Evolutionary conservation across 37 sponge, comb jelly and placozoan species (phyloP), one percentile per base, ranked within the genome.

Genomic region (Hormiphora californensis): DNA sequence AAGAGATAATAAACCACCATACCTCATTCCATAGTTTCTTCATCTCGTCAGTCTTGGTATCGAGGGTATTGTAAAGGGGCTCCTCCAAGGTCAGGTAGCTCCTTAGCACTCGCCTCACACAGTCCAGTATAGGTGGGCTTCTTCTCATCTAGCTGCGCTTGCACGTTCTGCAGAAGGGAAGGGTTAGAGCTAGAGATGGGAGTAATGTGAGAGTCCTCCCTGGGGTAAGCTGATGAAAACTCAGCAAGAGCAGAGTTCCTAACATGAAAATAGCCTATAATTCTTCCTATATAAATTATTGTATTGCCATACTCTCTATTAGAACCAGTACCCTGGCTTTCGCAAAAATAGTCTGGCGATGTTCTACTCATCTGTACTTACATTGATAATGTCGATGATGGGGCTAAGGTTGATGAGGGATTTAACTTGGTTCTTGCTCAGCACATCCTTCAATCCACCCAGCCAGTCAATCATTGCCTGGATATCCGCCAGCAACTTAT

Each of bases 1-100:
- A n/a, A n/a, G n/a, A n/a, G n/a, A n/a, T n/a, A n/a, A n/a, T n/a
- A n/a, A n/a, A n/a, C n/a, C 51, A 46, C 28, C 23, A n/a, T 57
- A 73, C 41, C 81, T 73, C 81, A 41, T 73, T 73, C 81, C 81
- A 73, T 23, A 73, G 81, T 73, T 73, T 73, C 81, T 73, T 73
- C 81, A 73, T 73, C 44, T 40, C 25, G 44, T 73, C 81, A 39
- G 81, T 73, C 46, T 73, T 73, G 19, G 43, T 36, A 43, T 73
- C 81, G 22, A 73, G 81, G 3, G 40, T 46, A n/a, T 36, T 19
- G 12, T n/a, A 27, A 17, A 73, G 39, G 3, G 81, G 81, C 23
- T 73, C 81, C 22, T 73, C 81, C 41, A 73, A n/a, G 44, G 2
- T 73, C 81, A 4, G 35, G 68, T 21, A 73, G 39, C 43, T 73